phyloP scores from a whole-genome alignment of 2,797 vertebrate genomes.

The Enteromius argenteus region DNA sequence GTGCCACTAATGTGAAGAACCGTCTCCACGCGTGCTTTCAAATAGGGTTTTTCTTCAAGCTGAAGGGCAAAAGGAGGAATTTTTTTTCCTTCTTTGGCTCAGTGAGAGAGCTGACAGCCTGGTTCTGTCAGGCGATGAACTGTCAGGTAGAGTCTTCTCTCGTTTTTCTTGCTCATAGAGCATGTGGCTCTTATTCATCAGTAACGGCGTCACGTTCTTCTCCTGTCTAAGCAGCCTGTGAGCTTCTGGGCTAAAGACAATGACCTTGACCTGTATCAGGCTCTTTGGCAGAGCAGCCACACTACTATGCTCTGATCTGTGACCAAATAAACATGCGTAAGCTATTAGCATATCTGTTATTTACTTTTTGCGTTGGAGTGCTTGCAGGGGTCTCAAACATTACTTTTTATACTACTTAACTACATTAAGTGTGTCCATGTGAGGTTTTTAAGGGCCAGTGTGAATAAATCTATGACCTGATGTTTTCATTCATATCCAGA shows the following conservation, averaged over 20 bases:
- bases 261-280: slow-evolving; percentile 56
- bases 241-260: slow-evolving; percentile 45
- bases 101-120: slow-evolving; percentile 20
- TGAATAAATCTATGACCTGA: background rate
- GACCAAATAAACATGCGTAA: too few relatives aligned
- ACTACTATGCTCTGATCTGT: background rate
- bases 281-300: slow-evolving; percentile 20
- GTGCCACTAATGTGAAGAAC: slow-evolving; percentile 26
- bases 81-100: slow-evolving; percentile 24
- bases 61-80: slow-evolving; percentile 35
- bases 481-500: background rate
- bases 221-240: slow-evolving; percentile 38
- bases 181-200: slow-evolving; percentile 47
- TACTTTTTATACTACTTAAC: too few relatives aligned
- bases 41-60: background rate
- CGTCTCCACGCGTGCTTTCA: background rate
- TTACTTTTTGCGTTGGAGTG: too few relatives aligned
- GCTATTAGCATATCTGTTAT: too few relatives aligned
- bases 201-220: slow-evolving; percentile 53
- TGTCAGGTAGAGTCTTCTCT: slow-evolving; percentile 37
- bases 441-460: background rate
- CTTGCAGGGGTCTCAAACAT: too few relatives aligned
- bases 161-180: slow-evolving; percentile 28
- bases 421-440: background rate
- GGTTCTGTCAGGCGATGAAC: slow-evolving; percentile 43